A percentile compares a stretch with the other conserved stretches of the same genome.
phyloP scores from a whole-genome alignment of 1,140 invertebrate genomes.

The Eupristina koningsbergeri region DNA sequence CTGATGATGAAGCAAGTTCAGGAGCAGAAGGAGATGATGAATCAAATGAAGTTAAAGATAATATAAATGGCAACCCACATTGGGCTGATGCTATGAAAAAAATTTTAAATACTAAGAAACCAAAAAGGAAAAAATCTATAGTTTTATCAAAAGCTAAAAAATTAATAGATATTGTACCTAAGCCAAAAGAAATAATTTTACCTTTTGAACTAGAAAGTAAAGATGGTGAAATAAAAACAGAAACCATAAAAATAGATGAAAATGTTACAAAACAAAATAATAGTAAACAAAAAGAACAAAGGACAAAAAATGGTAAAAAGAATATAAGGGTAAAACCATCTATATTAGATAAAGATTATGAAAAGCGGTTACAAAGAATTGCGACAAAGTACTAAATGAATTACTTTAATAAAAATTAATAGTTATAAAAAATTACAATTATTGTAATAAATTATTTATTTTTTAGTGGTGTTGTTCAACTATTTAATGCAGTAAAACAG shows the following conservation, averaged over 20 bases:
- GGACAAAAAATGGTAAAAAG: conserved; percentile 76
- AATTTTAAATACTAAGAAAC: conserved; percentile 82
- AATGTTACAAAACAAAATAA: conserved; percentile 56
- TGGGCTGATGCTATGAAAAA: conserved; percentile 83
- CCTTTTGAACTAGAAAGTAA: conserved; percentile 74
- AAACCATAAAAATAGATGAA: conserved; percentile 66
- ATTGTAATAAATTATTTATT: conserved; percentile 25
- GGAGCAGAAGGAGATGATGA: conserved; percentile 48
- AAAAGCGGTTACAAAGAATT: conserved; percentile 84
- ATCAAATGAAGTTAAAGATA: conserved; percentile 1
- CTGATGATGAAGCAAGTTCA: conserved; percentile 37
- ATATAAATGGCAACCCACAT: conserved; percentile 64
- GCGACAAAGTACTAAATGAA: conserved; percentile 78
- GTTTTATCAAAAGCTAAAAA: conserved; percentile 85
- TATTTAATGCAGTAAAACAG: conserved; percentile 91
- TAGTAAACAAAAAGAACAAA: conserved; percentile 54
- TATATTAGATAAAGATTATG: conserved; percentile 81
- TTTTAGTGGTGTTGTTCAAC: conserved; percentile 88
- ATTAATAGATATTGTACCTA: conserved; percentile 73
- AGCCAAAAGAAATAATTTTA: conserved; percentile 71
- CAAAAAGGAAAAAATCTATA: conserved; percentile 82
- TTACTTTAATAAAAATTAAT: not conserved
- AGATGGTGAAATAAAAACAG: conserved; percentile 69
- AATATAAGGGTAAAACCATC: conserved; percentile 83
- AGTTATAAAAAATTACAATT: not conserved